phyloP scores from a whole-genome alignment of 2,888 invertebrate genomes.

The Arge pagana region DNA sequence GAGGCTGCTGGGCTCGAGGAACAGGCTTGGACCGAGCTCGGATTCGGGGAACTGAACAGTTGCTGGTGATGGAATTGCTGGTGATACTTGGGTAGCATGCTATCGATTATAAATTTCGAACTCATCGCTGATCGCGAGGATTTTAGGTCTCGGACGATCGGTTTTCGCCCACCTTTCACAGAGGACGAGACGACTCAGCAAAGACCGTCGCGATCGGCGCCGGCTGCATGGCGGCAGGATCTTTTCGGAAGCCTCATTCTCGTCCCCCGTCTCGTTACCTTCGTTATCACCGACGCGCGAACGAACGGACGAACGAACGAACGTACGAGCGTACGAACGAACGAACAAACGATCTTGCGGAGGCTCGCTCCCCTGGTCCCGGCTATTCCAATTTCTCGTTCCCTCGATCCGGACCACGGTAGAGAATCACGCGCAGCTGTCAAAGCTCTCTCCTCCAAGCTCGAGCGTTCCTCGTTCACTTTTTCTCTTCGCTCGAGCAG shows the following conservation, averaged over 20 bases:
- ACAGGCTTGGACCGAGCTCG: slow-evolving; percentile 71
- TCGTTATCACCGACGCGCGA: not conserved
- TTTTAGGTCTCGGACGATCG: slow-evolving; percentile 42
- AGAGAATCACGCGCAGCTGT: no score
- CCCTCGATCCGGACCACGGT: no score
- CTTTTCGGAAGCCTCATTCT: slow-evolving; percentile 6
- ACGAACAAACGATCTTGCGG: no score
- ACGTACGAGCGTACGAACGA: no score
- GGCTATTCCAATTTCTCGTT: no score
- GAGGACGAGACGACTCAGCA: slow-evolving; percentile 49
- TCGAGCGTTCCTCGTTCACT: no score
- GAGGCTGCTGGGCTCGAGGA: slow-evolving; percentile 57
- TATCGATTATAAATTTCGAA: slow-evolving; percentile 97
- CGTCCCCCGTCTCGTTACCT: slow-evolving; percentile 2
- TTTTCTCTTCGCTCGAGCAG: no score
- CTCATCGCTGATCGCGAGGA: slow-evolving; percentile 75
- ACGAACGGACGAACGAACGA: slow-evolving; percentile 5
- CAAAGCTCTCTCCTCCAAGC: no score
- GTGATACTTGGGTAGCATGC: slow-evolving; percentile 95
- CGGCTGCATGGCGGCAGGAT: slow-evolving; percentile 23
- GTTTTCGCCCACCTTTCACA: slow-evolving; percentile 21
- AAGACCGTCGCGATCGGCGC: slow-evolving; percentile 34
- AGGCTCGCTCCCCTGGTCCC: no score
- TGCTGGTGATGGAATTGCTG: slow-evolving; percentile 76
- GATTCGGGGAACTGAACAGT: slow-evolving; percentile 70